Percentiles rank a stretch among this genome's conserved stretches.
phyloP scores from a whole-genome alignment of 2,113 vertebrate species.

The Sminthopsis crassicaudata region DNA sequence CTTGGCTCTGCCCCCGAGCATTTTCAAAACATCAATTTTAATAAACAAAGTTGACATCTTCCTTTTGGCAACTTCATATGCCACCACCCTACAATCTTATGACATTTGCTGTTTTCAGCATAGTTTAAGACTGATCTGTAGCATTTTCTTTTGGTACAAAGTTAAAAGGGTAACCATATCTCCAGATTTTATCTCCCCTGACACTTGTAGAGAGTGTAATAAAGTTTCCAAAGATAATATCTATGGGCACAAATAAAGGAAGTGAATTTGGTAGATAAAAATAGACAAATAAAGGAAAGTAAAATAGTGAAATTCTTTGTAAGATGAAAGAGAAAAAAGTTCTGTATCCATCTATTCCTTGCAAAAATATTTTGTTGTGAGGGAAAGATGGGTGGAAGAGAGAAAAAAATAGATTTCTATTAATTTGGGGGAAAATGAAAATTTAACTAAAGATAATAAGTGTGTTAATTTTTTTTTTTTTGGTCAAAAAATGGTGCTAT shows the following conservation, averaged over 20 bases:
- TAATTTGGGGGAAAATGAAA: not conserved
- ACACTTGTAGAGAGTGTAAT: conserved; percentile 1
- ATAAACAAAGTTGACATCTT: not conserved
- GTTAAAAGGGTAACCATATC: not conserved
- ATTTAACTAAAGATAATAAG: too few species aligned
- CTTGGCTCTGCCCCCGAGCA: too few species aligned
- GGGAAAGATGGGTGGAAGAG: not conserved
- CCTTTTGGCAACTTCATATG: not conserved
- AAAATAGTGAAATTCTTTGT: not conserved
- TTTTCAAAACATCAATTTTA: not conserved
- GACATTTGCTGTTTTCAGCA: not conserved
- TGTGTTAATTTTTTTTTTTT: too few species aligned
- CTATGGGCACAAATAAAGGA: too few species aligned
- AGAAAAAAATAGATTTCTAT: not conserved
- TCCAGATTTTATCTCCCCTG: not conserved
- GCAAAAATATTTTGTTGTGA: not conserved
- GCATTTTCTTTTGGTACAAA: not conserved
- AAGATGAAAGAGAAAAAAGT: not conserved
- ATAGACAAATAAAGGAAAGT: too few species aligned
- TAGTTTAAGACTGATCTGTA: not conserved
- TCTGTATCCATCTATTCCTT: not conserved
- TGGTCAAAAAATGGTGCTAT: not conserved
- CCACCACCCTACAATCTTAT: not conserved
- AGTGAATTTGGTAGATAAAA: too few species aligned
- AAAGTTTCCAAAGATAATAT: not conserved